Conservation (phyloP, 2,797 vertebrate species). For the Enteromius radiatus region DNA sequence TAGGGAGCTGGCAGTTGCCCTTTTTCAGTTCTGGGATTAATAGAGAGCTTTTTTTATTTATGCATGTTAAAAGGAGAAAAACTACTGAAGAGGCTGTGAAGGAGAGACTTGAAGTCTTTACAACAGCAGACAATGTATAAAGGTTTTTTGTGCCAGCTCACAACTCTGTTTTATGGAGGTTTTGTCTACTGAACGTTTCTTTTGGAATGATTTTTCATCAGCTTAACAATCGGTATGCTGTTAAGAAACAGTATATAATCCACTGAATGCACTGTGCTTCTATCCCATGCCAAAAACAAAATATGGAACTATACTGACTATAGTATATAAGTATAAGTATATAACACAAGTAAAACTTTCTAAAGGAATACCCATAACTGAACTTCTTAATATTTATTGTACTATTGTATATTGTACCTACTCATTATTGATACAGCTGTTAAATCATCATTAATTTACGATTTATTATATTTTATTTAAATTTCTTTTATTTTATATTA, state of each 20-base stretch:
- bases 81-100: background rate
- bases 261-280: background rate
- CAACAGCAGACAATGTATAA: background rate
- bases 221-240: background rate
- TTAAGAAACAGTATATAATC: background rate
- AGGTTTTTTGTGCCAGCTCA: background rate
- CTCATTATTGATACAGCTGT: background rate
- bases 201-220: background rate
- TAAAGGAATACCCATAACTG: background rate
- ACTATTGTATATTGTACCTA: background rate
- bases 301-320: background rate
- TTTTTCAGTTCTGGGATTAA: constrained; percentile 3
- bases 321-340: too few species aligned
- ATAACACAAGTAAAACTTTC: background rate
- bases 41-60: background rate
- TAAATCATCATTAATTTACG: background rate
- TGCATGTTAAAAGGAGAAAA: background rate
- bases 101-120: background rate
- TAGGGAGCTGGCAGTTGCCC: background rate
- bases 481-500: background rate
- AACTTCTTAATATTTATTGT: background rate
- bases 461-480: background rate
- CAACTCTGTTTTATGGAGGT: background rate
- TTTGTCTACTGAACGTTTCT: background rate
- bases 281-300: background rate